Evolutionary conservation across 2,888 invertebrate genomes (phyloP), one percentile per base, ranked within the genome.

Genomic region (Lissocephala sabroskyi): DNA sequence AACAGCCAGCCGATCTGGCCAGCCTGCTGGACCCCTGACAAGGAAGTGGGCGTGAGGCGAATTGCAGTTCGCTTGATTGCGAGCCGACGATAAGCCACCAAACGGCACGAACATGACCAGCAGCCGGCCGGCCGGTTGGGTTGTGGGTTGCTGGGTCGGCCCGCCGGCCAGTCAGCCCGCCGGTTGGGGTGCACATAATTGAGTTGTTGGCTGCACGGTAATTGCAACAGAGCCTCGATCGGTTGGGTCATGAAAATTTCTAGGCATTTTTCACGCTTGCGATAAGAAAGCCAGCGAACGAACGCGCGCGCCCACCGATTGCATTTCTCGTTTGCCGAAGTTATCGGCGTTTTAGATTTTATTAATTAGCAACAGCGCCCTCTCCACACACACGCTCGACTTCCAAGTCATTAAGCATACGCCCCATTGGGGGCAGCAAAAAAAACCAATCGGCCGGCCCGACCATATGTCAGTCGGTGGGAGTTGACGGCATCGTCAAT

Each of bases 361-460:
- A 68, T 75, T 75, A 75, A 68, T 68, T 68, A 75, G 51, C 62
- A 52, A 52, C 58, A 16, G 14, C 16, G 35, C 16, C 35, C 14
- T 16, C 35, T 16, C 35, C 33, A 33, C 13, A 16, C 11, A 33
- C 1, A 33, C 35, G 16, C 16, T 16, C 35, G 16, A 16, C 10
- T 16, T 16, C 30, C 30, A 32, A 32, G 30, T 32, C 13, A 32
- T 51, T 60, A 62, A 47, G 52, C 47, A 49, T 57, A 45, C 46
- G 50, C 52, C 41, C 18, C 46, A n/a, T n/a, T n/a, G n/a, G n/a
- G n/a, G n/a, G n/a, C n/a, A n/a, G n/a, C n/a, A n/a, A n/a, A n/a
- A n/a, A n/a, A 23, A 23, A 7, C 23, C 23, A 23, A 23, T 3
- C 23, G 3, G 7, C 7, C 23, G 23, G 23, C 23, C n/a, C n/a